Evolutionary conservation across 1,140 invertebrate species (phyloP), one percentile per base, ranked within the genome.

Genomic region (Triops longicaudatus): DNA sequence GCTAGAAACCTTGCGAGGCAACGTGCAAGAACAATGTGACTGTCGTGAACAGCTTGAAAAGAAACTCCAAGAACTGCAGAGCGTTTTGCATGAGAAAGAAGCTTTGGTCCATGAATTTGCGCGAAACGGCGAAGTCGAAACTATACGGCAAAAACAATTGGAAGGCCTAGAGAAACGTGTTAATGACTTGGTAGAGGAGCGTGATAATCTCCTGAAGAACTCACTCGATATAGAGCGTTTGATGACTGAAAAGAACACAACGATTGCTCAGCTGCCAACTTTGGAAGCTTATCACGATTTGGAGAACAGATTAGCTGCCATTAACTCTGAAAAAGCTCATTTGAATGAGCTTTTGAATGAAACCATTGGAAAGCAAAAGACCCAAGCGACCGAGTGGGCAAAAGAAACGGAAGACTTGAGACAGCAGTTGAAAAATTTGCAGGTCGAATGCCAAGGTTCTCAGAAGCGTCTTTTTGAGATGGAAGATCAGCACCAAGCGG

Each of bases 11-110:
- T 3, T 76, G 26, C 41, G 44, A n/a, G 63, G 37, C 17, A 42
- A 76, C 7, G 27, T 42, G 42, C 22, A 73, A 14, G n/a, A 75
- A 72, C 42, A 37, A 41, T 41, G 76, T 12, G 63, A 72, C 26
- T 11, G 76, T 26, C 73, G 76, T 22, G 72, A 75, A n/a, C 78
- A 79, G 3, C 14, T 63, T 5, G 50, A 63, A 63, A 63, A 63
- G 50, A 63, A 63, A 63, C 1, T 74, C 41, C 73, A 74, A 26
- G 73, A n/a, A 28, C 28, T 41, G 7, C 41, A 31, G 9, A 41
- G 2, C 9, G 28, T 42, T 26, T 41, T 42, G 28, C 2, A 74
- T 9, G 28, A 74, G 10, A 42, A 41, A 26, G 73, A 42, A 12
- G 41, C 73, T 74, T 14, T 74, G 28, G 73, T 74, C 26, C 73